Base-by-base conservation (phyloP, 2,797 vertebrate species). In the Sebastiscus albofasciatus region DNA sequence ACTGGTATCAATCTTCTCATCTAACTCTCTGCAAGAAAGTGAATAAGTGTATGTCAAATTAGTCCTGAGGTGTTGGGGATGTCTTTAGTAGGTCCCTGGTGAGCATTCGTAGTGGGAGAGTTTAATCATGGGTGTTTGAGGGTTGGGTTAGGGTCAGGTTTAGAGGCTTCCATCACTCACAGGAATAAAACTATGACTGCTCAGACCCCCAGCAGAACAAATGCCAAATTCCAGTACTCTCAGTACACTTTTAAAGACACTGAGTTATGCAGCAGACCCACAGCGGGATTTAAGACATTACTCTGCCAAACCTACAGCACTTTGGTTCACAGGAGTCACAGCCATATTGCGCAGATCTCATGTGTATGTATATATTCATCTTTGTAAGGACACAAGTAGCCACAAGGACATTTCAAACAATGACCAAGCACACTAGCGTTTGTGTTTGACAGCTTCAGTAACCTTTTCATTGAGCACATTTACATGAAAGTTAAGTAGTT, bases 161-260 rank as follows among this genome's bases (percentile, higher is more conserved):
- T 69, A 66, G 54, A 80, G 58, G 65, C 42, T 62, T 80, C 65
- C 61, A 81, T 82, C 62, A 80, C 66, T 87, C 58, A 52, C 13
- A 71, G 59, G 70, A 66, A 66, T 74, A 60, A 79, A 79, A 85
- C 69, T 80, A 39, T 0, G 7, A 49, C 18, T 42, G 20, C 49
- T 79, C 11, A 49, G 80, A 75, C 72, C 42, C 54, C 26, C 75
- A 67, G 56, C 64, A 27, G 27, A 39, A 82, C 39, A 33, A 78
- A 56, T 33, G 42, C 39, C 77, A 60, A 66, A 85, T 85, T 90
- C 78, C 67, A 81, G 60, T n/a, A 52, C 39, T 82, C 80, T 90
- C 81, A 75, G 49, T 56, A 5, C 34, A 39, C 20, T 64, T 72
- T 36, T 74, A 65, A 84, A 67, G 46, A 79, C 31, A 13, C 22